Conservation (phyloP, 2,113 vertebrate genomes). For the Thermophis baileyi region DNA sequence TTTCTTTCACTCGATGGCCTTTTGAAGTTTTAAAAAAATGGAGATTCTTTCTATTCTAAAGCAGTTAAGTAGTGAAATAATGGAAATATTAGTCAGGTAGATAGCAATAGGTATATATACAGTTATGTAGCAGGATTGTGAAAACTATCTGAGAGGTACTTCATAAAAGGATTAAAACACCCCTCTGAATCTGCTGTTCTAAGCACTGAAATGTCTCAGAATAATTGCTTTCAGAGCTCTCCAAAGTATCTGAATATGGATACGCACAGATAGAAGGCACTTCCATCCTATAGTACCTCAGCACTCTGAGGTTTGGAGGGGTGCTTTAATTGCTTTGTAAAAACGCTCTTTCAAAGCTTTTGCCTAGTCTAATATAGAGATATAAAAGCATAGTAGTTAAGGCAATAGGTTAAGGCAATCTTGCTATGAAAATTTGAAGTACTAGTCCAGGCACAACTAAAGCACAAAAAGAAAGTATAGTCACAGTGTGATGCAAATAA, state of each 20-base stretch:
- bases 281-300: not conserved
- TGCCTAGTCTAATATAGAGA: not conserved
- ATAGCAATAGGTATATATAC: not conserved
- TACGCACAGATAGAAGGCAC: not conserved
- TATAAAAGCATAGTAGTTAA: not conserved
- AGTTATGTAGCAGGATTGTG: not conserved
- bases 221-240: not conserved
- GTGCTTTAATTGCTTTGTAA: not conserved
- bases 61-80: not conserved
- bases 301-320: not conserved
- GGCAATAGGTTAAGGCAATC: not conserved
- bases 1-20: not conserved
- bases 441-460: not conserved
- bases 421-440: not conserved
- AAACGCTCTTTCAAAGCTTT: not conserved
- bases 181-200: not conserved
- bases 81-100: not conserved
- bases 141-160: not conserved
- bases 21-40: not conserved
- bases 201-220: not conserved
- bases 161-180: not conserved
- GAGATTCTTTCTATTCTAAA: not conserved
- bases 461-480: not conserved
- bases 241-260: not conserved
- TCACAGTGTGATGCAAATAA: not conserved